A percentile compares a stretch with the other conserved stretches of the same genome.
phyloP scores from a whole-genome alignment of 2,113 vertebrate genomes.

The Mirounga angustirostris region DNA sequence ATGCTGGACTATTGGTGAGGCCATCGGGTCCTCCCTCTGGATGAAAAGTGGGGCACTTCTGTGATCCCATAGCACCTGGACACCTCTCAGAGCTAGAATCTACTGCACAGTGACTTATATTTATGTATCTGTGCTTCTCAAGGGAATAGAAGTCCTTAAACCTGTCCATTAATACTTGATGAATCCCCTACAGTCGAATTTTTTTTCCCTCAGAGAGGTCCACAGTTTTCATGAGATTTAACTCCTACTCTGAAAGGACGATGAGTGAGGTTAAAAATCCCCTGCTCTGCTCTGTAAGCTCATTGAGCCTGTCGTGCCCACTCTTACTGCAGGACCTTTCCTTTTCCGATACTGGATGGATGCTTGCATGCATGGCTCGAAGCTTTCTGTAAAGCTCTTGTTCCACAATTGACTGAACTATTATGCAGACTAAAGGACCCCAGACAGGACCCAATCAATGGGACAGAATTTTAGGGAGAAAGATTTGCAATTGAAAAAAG shows the following conservation, averaged over 20 bases:
- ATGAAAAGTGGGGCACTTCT: not conserved
- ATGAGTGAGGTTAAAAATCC: not conserved
- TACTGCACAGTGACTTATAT: too few relatives aligned
- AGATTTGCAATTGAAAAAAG: slow-evolving; percentile 26
- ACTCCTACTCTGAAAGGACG: not conserved
- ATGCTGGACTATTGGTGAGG: not conserved
- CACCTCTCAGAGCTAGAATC: not conserved
- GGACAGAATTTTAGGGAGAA: not conserved
- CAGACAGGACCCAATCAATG: not conserved
- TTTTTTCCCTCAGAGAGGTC: not conserved
- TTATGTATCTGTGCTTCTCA: not conserved
- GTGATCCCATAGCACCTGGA: too few relatives aligned
- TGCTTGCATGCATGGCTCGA: accelerated
- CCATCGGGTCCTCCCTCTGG: not conserved
- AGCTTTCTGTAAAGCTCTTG: not conserved
- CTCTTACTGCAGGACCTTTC: not conserved
- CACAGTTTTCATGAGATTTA: not conserved
- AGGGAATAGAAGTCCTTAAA: not conserved
- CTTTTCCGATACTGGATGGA: accelerated
- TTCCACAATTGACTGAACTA: not conserved
- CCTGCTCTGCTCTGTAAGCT: not conserved
- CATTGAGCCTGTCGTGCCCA: not conserved
- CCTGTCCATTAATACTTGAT: not conserved
- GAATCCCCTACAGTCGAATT: not conserved
- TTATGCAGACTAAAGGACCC: not conserved